These are phyloP conservation scores for Troglohyphantes excavatus DNA, from an alignment of 2,888 invertebrate species.

Conservation along the genomic window DNA sequence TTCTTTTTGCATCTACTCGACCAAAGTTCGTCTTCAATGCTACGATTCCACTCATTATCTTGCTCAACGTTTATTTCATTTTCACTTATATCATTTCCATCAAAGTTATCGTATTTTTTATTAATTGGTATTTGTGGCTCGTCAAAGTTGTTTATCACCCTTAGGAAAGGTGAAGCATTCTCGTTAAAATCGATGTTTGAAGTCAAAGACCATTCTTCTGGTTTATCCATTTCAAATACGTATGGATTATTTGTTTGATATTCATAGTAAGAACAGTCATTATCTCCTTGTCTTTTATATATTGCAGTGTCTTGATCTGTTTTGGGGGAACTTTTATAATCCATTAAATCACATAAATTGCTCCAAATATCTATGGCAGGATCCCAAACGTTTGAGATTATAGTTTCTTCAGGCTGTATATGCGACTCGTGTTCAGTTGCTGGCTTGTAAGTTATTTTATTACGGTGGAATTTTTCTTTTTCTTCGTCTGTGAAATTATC, in stretches of 20 bases:
- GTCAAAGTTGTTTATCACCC: neutral
- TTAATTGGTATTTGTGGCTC: neutral
- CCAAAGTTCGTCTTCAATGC: neutral
- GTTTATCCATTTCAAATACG: neutral
- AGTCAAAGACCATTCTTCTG: neutral
- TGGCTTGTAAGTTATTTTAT: neutral
- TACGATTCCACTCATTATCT: neutral
- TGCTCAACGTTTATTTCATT: neutral
- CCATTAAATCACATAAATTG: neutral
- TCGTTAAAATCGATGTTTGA: neutral
- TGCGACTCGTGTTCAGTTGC: neutral
- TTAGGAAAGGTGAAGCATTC: neutral
- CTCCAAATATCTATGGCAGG: neutral
- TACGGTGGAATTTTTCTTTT: neutral
- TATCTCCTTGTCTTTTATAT: neutral
- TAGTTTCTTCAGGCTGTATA: neutral
- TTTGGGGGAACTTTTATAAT: neutral
- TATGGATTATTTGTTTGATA: neutral
- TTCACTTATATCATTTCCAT: neutral
- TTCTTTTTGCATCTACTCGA: neutral
- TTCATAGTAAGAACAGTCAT: too few species aligned
- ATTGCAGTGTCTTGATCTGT: neutral
- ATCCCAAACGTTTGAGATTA: neutral
- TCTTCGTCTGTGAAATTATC: constrained; percentile 25
- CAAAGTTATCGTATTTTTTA: neutral